Evolutionary conservation across 2,113 vertebrate species (phyloP), one percentile per base, ranked within the genome.

Genomic region (Myiozetetes cayanensis): DNA sequence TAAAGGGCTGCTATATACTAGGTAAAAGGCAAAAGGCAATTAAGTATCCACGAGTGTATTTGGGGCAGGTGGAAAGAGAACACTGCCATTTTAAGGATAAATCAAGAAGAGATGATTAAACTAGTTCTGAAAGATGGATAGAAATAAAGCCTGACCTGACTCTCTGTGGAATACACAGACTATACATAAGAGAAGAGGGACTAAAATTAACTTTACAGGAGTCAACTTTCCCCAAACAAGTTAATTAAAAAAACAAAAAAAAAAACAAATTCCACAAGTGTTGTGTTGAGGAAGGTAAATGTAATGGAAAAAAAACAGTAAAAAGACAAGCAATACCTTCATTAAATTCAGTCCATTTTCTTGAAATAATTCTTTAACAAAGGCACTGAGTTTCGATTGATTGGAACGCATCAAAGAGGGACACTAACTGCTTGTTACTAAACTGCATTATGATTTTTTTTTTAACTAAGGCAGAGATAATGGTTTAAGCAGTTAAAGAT

Each of bases 111-210:
- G 14, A 25, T 6, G 11, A 81, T 56, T 74, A 20, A 96, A 84
- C 85, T 78, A 78, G 79, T 68, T 93, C 44, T 92, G 68, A 86
- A 88, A 67, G 31, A 23, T 27, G 6, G 55, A 67, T 35, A 90
- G 89, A 93, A 96, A 92, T 78, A 78, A 93, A 91, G 43, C 15
- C 55, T 89, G 44, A 79, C 62, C 41, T 43, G 49, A 74, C 43
- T 82, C 47, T 18, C n/a, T 37, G 22, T 44, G 35, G 43, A 73
- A 70, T 41, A 63, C 20, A 31, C 10, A 78, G 52, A 75, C 47
- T 44, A 68, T 28, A 85, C 10, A 47, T 3, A 21, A 55, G 15
- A 63, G 13, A 23, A 63, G 28, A 82, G 14, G 20, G 7, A 83
- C 13, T 6, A 58, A 21, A 87, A 71, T 44, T 37, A 68, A 39